Conservation (phyloP, 2,888 invertebrate species). For the Gandaritis pyraliata region DNA sequence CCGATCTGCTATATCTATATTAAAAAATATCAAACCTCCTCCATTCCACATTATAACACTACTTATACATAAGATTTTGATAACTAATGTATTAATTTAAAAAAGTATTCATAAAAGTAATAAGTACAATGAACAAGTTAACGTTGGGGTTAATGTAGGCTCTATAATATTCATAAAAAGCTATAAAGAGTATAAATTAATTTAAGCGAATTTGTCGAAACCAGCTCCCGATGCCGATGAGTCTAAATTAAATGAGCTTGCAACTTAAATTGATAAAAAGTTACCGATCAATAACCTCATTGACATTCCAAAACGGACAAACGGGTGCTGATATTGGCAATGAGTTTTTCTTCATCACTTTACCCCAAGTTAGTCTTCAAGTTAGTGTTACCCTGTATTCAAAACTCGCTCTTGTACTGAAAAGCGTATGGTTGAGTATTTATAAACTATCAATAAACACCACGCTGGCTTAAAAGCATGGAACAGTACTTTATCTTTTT, state of each 20-base stretch:
- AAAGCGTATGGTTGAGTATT: conserved; percentile 11
- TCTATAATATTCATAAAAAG: no score
- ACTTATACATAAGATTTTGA: no score
- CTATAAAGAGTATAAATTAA: not conserved
- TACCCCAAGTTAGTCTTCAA: conserved; percentile 37
- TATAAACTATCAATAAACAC: conserved; percentile 3
- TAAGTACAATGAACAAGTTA: no score
- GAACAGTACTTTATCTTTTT: conserved; percentile 28
- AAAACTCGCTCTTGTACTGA: conserved; percentile 16
- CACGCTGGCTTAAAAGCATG: conserved; percentile 21
- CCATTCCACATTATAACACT: no score
- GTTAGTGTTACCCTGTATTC: conserved; percentile 9
- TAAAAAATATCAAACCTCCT: no score
- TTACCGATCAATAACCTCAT: conserved; percentile 33
- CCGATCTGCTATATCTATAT: no score
- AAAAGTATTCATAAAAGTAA: no score
- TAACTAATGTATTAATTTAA: no score
- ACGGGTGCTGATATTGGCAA: conserved; percentile 49
- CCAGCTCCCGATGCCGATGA: not conserved
- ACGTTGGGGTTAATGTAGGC: no score
- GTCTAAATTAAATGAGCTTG: conserved; percentile 7
- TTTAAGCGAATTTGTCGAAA: not conserved
- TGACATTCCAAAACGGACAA: conserved; percentile 39
- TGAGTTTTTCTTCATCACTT: conserved; percentile 45
- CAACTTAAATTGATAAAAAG: conserved; percentile 17